Base-by-base conservation (phyloP, 1,140 invertebrate species). In the Drosophila sturtevanti region DNA sequence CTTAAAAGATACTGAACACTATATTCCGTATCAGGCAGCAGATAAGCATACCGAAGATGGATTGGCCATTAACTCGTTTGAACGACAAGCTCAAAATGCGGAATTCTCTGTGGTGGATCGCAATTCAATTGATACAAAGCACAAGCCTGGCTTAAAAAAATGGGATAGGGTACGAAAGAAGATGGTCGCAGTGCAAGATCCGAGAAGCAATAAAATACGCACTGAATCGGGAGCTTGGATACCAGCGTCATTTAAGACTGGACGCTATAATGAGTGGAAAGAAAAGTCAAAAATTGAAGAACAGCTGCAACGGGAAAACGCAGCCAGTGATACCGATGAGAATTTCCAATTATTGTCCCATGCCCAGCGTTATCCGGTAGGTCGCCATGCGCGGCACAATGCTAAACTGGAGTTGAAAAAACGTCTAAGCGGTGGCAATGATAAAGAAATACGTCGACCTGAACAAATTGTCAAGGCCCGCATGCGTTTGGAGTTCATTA, bases 211-310 rank as follows among this genome's bases (percentile, higher is more conserved):
- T 54, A 98, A 97, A 93, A 98, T 99, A 73, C 95, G 95, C 72
- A 99, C 98, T 2, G 98, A 99, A 92, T 98, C 97, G 62, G 98
- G 98, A 9, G 95, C 94, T 0, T 97, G 97, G 95, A 98, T 99
- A 79, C 95, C 98, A 2, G 97, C 98, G 0, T 96, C 97, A 0
- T 99, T 97, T 92, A 99, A 99, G 92, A 96, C 96, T 55, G 96
- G 98, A 72, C 93, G 96, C 70, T 99, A 99, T 92, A 94, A 95
- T 54, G 93, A 95, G 37, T 99, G 98, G 98, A 95, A 96, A 79
- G 94, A 97, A 68, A 96, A 96, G 76, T 96, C 94, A 38, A 97
- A 97, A 92, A 91, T 95, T 27, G 94, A 95, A 70, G 93, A 94
- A 52, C 92, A 92, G 9, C 91, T 93, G 51, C 93, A 94, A 27